These are phyloP conservation scores for Garra rufa DNA, from an alignment of 2,113 vertebrate species.

Conservation along the genomic window DNA sequence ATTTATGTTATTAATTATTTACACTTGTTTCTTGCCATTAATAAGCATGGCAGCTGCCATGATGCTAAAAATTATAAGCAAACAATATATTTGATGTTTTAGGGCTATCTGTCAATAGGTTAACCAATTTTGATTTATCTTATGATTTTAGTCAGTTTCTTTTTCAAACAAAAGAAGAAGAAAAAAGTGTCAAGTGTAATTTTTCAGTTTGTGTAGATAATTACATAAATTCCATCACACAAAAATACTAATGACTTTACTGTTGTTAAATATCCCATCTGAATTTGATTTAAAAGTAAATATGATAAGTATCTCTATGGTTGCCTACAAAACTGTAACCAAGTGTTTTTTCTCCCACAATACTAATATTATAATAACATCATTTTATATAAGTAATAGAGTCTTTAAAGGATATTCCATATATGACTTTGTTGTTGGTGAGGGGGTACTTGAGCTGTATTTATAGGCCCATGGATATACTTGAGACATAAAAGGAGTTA, in stretches of 20 bases:
- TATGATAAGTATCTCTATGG: background rate
- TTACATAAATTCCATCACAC: background rate
- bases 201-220: background rate
- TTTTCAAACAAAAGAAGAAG: background rate
- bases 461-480: background rate
- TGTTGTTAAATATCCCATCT: background rate
- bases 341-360: background rate
- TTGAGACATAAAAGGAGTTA: background rate
- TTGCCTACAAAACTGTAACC: background rate
- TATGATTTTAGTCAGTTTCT: background rate
- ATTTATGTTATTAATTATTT: no score
- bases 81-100: background rate
- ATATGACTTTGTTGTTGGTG: background rate
- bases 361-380: background rate
- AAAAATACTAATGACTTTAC: background rate
- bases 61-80: no score
- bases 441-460: background rate
- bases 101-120: background rate
- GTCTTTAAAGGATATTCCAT: background rate
- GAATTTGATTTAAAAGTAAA: background rate
- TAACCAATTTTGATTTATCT: background rate
- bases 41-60: background rate
- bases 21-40: background rate
- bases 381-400: background rate
- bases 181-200: background rate